These are phyloP conservation scores for Sardina pilchardus DNA, from an alignment of 2,113 vertebrate genomes.

Conservation along the genomic window DNA sequence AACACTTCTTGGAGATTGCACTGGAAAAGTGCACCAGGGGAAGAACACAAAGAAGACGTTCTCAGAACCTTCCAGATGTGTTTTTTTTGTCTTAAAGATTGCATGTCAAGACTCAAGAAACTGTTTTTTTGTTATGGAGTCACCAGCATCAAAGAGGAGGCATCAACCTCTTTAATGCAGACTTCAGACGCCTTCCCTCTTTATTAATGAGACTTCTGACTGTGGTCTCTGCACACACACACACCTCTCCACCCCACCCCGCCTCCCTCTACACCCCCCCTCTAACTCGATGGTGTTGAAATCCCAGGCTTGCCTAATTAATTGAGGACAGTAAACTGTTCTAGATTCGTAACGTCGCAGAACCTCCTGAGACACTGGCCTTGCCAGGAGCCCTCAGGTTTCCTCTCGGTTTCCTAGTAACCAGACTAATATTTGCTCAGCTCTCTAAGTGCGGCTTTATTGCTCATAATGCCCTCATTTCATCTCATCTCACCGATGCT, in stretches of 20 bases:
- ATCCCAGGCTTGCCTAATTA: neutral
- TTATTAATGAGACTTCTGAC: neutral
- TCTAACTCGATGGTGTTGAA: neutral
- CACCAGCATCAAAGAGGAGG: constrained; percentile 33
- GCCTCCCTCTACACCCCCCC: neutral
- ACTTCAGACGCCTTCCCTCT: constrained; percentile 25
- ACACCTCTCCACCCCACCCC: neutral
- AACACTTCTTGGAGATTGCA: constrained; percentile 4
- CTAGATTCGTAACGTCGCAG: neutral
- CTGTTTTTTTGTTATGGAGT: constrained; percentile 26
- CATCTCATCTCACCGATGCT: neutral
- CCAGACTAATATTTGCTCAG: neutral
- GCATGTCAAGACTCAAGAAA: neutral
- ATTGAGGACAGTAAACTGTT: neutral
- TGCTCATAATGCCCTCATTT: neutral
- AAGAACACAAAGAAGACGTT: neutral
- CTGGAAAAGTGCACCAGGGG: constrained; percentile 10
- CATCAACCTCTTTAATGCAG: constrained; percentile 21
- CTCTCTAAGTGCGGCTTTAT: neutral
- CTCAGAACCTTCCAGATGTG: constrained; percentile 24
- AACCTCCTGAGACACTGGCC: neutral
- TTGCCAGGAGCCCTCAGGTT: neutral
- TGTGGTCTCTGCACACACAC: neutral
- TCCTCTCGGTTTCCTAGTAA: constrained; percentile 8
- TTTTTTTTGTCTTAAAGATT: constrained; percentile 34